phyloP scores from a whole-genome alignment of 2,888 invertebrate genomes.

The Acrobasis suavella region DNA sequence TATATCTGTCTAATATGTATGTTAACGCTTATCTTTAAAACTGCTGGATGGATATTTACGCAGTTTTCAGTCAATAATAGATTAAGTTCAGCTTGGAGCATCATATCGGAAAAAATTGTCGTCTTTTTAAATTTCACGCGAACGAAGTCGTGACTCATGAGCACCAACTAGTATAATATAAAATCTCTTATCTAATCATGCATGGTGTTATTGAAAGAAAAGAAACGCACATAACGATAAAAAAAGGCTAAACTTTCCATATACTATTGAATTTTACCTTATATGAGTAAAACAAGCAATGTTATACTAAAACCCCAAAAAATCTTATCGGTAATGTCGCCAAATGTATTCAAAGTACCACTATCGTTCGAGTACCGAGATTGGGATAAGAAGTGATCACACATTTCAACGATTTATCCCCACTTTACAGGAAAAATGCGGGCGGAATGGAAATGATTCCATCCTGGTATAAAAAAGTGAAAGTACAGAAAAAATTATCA shows the following conservation, averaged over 20 bases:
- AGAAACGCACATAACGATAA: too few species aligned
- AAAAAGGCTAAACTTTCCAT: neutral
- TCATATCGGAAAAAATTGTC: too few species aligned
- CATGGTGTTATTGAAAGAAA: too few species aligned
- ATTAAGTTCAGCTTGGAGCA: too few species aligned
- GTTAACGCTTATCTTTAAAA: too few species aligned
- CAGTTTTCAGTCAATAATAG: too few species aligned
- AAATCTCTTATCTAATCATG: too few species aligned
- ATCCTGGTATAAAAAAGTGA: neutral
- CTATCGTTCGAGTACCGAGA: constrained; percentile 6
- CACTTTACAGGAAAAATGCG: constrained; percentile 6
- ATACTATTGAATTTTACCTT: neutral
- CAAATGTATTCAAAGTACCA: constrained; percentile 11
- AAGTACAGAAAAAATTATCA: neutral
- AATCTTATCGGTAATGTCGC: constrained; percentile 4
- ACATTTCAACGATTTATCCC: constrained; percentile 17
- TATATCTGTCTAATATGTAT: too few species aligned
- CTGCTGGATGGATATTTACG: too few species aligned
- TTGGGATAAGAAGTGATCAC: constrained; percentile 15
- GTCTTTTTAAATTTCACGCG: too few species aligned
- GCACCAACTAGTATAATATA: too few species aligned
- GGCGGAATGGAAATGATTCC: constrained; percentile 15
- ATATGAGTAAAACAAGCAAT: neutral
- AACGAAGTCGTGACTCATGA: too few species aligned
- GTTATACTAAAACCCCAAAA: neutral